Base-by-base conservation (phyloP, 1,140 invertebrate species). In the Drosophila teissieri region DNA sequence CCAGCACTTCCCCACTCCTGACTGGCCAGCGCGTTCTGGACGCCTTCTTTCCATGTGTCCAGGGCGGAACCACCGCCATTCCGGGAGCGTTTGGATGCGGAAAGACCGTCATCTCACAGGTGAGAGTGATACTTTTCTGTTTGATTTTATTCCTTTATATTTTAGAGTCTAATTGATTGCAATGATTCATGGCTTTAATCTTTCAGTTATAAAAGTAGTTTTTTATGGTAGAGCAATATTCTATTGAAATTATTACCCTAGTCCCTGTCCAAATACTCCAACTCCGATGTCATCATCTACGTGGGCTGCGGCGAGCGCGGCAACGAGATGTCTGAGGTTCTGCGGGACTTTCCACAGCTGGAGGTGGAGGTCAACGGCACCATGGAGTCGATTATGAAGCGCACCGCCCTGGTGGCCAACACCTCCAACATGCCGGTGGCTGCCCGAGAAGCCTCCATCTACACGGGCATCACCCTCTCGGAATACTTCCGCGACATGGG, bases 391-490 rank as follows among this genome's bases (percentile, higher is more conserved):
- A 99, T 99, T 92, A 99, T 99, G 99, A 99, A 99, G 93, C 96
- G 99, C 93, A 99, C 99, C 3, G 97, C 98, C 31, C 93, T 99
- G 27, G 99, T 99, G 27, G 99, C 99, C 78, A 99, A 99, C 93
- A 99, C 99, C 24, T 99, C 99, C 56, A 99, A 99, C 95, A 99
- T 99, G 99, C 99, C 99, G 93, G 99, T 99, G 51, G 99, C 99
- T 93, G 99, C 99, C 93, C 96, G 99, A 93, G 99, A 99, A 94
- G 99, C 99, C 84, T 99, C 98, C 81, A 99, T 99, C 93, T 99
- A 99, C 92, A 99, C 99, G 7, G 97, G 98, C 92, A 99, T 99
- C 92, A 99, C 98, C 0, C 93, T 99, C 1, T 99, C 98, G 14
- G 98, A 99, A 93, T 99, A 99, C 92, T 99, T 99, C 94, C 94